Evolutionary conservation across 2,888 invertebrate genomes (phyloP), one percentile per base, ranked within the genome.

Genomic region (Drosophila anceps): DNA sequence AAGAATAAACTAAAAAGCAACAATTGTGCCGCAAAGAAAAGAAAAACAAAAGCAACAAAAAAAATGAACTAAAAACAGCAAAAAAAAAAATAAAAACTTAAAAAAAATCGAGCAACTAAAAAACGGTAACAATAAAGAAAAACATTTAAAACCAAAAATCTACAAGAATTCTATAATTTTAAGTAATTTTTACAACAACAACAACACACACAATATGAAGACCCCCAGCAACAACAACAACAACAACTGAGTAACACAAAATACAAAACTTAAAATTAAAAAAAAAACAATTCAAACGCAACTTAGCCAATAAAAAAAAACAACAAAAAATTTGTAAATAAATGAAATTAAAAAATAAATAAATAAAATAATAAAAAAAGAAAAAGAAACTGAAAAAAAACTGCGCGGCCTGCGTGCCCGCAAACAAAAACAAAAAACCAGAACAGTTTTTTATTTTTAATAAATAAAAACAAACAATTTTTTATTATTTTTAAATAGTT

Each of bases 121-220:
- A 71, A 85, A 88, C 89, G 89, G 82, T 90, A 86, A 86, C 88
- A 90, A 87, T 87, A 86, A 85, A 84, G 79, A 67, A 75, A 89
- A 86, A 90, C 89, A 87, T 89, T 90, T 87, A 86, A 89, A 84
- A 84, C 84, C 84, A 84, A 84, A 84, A 84, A 84, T 90, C 90
- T 84, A 84, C 84, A 90, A 84, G 86, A 84, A 84, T 90, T 84
- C 84, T 84, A 90, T 90, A 90, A 75, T 80, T 75, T 78, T 91
- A 91, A 91, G 90, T 81, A 79, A 91, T 81, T 89, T 91, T 91
- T 92, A 91, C 84, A 79, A 78, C 71, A 74, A 62, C 62, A 58
- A 64, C 74, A 48, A 44, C 24, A 48, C 54, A 54, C 68, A 82
- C 79, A 82, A 65, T 67, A 81, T 67, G 61, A 81, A 54, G 73